Conservation (phyloP, 2,113 vertebrate genomes). For the Crypturellus undulatus region DNA sequence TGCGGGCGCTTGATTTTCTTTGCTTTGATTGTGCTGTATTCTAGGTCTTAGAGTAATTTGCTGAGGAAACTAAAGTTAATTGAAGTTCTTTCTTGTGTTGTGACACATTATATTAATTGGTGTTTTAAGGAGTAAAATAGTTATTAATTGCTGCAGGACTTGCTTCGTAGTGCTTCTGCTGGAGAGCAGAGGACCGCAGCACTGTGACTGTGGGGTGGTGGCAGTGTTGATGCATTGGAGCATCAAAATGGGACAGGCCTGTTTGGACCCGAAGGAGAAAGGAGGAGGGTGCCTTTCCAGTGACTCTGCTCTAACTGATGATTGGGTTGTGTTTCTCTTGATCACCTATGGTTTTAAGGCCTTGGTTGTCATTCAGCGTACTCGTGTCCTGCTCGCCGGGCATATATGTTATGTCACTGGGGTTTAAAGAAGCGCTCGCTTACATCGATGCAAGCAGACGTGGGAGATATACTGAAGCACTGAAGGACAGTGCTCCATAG, state of each 20-base stretch:
- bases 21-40: background rate
- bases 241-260: background rate
- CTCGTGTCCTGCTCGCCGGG: background rate
- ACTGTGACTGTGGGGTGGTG: background rate
- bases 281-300: background rate
- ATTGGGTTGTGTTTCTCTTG: accelerated
- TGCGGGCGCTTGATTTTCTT: background rate
- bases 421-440: background rate
- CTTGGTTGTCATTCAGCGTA: no score
- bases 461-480: no score
- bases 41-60: background rate
- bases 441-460: accelerated
- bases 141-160: background rate
- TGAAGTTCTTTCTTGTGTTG: background rate
- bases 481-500: background rate
- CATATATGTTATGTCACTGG: background rate
- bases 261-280: background rate
- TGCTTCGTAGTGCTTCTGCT: background rate
- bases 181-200: background rate
- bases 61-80: background rate
- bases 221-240: background rate
- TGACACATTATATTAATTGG: no score
- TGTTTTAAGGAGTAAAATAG: background rate
- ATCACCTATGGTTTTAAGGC: background rate
- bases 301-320: background rate